Percentiles rank a stretch among this genome's conserved stretches.
Evolutionary conservation across 2,797 vertebrate genomes (phyloP).

Genomic region (Danio albolineatus): DNA sequence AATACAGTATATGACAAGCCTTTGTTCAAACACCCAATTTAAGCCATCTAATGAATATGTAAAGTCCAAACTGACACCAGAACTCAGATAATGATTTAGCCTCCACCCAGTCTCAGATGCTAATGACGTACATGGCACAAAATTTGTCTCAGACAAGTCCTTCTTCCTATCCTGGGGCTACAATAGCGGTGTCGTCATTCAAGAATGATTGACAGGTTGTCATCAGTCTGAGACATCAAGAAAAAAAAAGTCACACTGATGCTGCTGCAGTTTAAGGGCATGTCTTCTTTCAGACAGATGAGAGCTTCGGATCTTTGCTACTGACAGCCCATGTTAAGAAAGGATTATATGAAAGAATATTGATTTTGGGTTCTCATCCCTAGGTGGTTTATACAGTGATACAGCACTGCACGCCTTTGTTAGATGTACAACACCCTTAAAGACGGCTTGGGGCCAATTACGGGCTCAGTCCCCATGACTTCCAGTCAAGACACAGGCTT

Average conservation of each 20-base stretch:
- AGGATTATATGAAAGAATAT: constrained; percentile 30
- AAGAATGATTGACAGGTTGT: constrained; percentile 28
- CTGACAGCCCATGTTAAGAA: constrained; percentile 32
- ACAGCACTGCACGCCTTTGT: not conserved
- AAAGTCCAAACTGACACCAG: not conserved
- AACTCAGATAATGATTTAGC: not conserved
- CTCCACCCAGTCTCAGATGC: not conserved
- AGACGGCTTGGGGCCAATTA: constrained; percentile 35
- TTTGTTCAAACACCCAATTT: not conserved
- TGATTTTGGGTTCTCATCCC: constrained; percentile 6
- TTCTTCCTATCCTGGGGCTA: not conserved
- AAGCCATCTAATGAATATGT: not conserved
- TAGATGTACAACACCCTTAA: constrained; percentile 33
- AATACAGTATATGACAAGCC: not conserved
- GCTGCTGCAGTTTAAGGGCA: constrained; percentile 33
- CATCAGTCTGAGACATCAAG: not conserved
- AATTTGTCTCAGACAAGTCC: not conserved
- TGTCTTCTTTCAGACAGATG: constrained; percentile 48
- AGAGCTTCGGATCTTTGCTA: constrained; percentile 29
- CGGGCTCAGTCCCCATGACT: not conserved
- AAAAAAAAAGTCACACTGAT: constrained; percentile 13
- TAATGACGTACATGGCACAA: not conserved
- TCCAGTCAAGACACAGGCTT: not conserved
- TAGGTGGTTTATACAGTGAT: constrained; percentile 28
- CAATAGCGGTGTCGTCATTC: not conserved